Evolutionary conservation across 2,113 vertebrate genomes (phyloP), one percentile per base, ranked within the genome.

Genomic region (Phaethon lepturus): DNA sequence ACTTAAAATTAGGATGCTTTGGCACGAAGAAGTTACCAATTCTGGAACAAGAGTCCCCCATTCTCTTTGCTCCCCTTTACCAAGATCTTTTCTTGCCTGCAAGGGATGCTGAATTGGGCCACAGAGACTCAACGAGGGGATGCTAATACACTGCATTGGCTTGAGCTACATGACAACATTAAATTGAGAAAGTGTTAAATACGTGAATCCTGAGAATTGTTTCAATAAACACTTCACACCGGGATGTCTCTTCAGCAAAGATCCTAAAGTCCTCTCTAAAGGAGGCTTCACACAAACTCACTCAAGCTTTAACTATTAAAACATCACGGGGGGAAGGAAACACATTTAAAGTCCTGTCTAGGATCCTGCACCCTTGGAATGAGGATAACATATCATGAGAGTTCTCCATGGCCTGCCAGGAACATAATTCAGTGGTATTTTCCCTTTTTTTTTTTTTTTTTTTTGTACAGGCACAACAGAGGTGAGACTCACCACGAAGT

Each of bases 271-370:
- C 49, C 24, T 38, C 66, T n/a, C 49, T 26, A 35, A 24, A 42
- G 63, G 28, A 80, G 13, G 16, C 31, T 79, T 24, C 2, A 2
- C 47, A 40, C 3, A 24, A 59, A 24, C 3, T 4, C 8, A 25
- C 4, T 25, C 62, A 66, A 15, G 38, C 38, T 25, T 9, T 9
- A 60, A 14, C 33, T 42, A 23, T 10, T 33, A 11, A 19, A 60
- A 31, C 40, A 28, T 4, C 1, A 2, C 4, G 2, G 12, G 5
- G 11, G 1, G 17, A 8, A 49, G 15, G 17, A 66, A 69, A 56
- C 0, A 8, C 12, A 11, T 45, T 31, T 24, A 0, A 60, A 82
- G 5, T 28, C 45, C 60, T 18, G 18, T 4, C 31, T 29, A 33
- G 63, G 63, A 63, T 25, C 33, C 45, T 0, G 2, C 49, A 50